Percentiles rank a stretch among this genome's conserved stretches.
phyloP scores from a whole-genome alignment of 1,140 invertebrate species.

The Polyergus mexicanus region DNA sequence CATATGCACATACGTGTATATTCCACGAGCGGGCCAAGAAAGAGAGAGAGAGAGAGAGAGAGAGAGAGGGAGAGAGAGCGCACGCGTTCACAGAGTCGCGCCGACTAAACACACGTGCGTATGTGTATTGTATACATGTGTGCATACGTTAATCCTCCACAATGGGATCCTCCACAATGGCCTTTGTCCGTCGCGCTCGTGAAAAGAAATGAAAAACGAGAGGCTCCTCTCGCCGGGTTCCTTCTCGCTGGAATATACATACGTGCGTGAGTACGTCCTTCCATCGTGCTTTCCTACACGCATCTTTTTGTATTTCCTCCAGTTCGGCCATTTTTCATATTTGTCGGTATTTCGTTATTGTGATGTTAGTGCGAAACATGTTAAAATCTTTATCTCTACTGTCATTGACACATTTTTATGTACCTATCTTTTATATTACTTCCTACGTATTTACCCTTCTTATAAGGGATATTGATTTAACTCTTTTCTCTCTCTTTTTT shows the following conservation, averaged over 20 bases:
- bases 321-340: constrained; percentile 21
- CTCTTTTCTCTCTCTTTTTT: no score
- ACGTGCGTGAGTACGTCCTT: constrained; percentile 2
- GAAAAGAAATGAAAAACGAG: constrained; percentile 79
- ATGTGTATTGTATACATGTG: constrained; percentile 38
- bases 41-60: constrained; percentile 24
- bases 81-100: constrained; percentile 43
- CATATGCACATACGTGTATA: constrained; percentile 46
- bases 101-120: constrained; percentile 6
- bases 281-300: constrained; percentile 17
- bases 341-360: not conserved
- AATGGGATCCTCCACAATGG: constrained; percentile 78
- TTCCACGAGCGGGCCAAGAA: constrained; percentile 31
- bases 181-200: constrained; percentile 75
- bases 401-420: not conserved
- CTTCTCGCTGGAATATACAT: not conserved
- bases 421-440: not conserved
- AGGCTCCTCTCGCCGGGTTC: constrained; percentile 42
- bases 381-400: not conserved
- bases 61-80: constrained; percentile 37
- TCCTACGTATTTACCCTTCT: not conserved
- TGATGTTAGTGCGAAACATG: not conserved
- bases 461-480: not conserved
- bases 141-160: constrained; percentile 78
- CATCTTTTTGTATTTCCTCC: constrained; percentile 24